Evolutionary conservation across 1,140 invertebrate species (phyloP).

Genomic region (Telenomus remus): DNA sequence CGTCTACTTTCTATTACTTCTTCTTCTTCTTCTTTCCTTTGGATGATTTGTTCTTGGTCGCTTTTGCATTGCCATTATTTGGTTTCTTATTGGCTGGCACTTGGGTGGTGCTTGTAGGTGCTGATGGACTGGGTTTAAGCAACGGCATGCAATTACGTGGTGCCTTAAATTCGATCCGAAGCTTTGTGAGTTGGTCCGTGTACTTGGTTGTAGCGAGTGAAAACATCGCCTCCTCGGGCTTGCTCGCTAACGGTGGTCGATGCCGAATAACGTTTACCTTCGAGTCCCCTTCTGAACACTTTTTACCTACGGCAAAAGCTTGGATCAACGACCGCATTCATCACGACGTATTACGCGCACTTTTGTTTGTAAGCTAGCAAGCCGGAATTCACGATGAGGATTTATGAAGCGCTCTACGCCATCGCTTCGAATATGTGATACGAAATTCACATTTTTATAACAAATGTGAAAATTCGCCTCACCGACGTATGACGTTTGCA

Average conservation of each 20-base stretch:
- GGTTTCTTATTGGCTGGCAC: conserved; percentile 11
- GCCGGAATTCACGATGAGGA: conserved; percentile 39
- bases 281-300: conserved; percentile 45
- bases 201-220: conserved; percentile 54
- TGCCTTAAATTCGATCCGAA: conserved; percentile 66
- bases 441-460: conserved; percentile 46
- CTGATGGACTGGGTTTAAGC: conserved; percentile 44
- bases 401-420: conserved; percentile 29
- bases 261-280: conserved; percentile 61
- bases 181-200: conserved; percentile 51
- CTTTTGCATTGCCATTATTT: neutral
- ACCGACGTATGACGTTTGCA: neutral
- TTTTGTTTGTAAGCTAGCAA: conserved; percentile 39
- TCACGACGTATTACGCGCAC: conserved; percentile 47
- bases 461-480: conserved; percentile 12
- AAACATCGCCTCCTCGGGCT: conserved; percentile 61
- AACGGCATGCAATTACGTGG: conserved; percentile 67
- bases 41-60: neutral
- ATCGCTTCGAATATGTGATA: conserved; percentile 32
- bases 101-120: conserved; percentile 55
- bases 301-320: conserved; percentile 47
- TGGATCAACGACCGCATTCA: conserved; percentile 47
- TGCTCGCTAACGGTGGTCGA: conserved; percentile 41
- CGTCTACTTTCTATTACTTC: neutral
- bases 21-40: neutral